Base-by-base conservation (phyloP, 2,113 vertebrate genomes). In the Aegithalos caudatus region DNA sequence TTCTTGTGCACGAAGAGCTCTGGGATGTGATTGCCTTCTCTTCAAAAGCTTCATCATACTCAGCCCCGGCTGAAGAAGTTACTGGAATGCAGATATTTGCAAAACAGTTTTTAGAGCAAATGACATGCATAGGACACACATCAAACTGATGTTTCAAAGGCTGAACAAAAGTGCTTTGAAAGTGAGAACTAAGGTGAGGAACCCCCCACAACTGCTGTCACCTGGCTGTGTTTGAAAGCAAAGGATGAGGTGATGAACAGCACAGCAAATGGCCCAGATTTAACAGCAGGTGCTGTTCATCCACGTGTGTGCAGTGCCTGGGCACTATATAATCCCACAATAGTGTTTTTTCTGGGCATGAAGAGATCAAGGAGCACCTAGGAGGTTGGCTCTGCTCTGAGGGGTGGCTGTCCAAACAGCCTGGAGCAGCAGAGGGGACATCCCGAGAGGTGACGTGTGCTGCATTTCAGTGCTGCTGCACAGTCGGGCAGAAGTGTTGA, bases 271-370 rank as follows among this genome's bases (percentile, higher is more conserved):
- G 18, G 13, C 51, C 18, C 9, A 2, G 18, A 6, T 45, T 10
- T 7, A 20, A 8, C 57, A 48, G 77, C 42, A 74, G 40, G 2
- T 29, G 48, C 79, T 76, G 38, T 10, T 71, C 31, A 11, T 29
- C 71, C 12, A 2, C 7, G 2, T 9, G 1, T 7, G 1, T 42
- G 25, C 44, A 21, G 19, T 19, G 27, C 20, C 58, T 35, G 45
- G 12, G 44, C 53, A 19, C 48, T 24, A 0, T 0, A 1, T 29
- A 12, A 16, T 47, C 21, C 6, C 24, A 18, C 2, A 1, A 0
- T 1, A 5, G 45, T 13, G 0, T 22, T 69, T 77, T 70, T 66
- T 50, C 45, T 81, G 67, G n/a, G 12, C 17, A 0, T 47, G 60
- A 33, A 57, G 47, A 45, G 24, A 7, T 27, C 9, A 10, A 11